Base-by-base conservation (phyloP, 2,888 invertebrate genomes). In the Drosophila neotestacea region DNA sequence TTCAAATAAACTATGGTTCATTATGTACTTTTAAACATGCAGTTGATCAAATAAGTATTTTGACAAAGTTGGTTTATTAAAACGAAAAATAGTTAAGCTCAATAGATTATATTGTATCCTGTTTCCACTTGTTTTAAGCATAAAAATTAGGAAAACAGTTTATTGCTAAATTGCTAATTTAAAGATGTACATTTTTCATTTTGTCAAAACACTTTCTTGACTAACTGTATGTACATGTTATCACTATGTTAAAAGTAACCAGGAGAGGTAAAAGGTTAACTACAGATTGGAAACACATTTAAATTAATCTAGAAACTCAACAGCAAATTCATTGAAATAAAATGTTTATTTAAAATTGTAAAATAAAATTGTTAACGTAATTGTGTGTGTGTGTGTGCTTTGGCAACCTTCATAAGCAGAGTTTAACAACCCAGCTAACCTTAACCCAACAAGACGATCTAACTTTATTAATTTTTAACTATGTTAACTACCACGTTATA, bases 261-360 rank as follows among this genome's bases (percentile, higher is more conserved):
- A 69, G 59, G 1, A 70, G n/a, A 47, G 56, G 16, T 22, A 47
- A 56, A 22, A 75, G 75, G 73, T 75, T 75, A 75, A 75, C 59
- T 52, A 60, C 73, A 60, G 56, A 63, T 78, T 77, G 55, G 32
- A 60, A 75, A 63, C 44, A 73, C 54, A 74, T 59, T 75, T 65
- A 48, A 77, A 79, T 70, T 61, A 70, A 65, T 72, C 58, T 67
- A 51, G 27, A 34, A 56, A 51, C 38, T 50, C 6, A 48, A 30
- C 42, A 22, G 58, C 58, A 52, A 60, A 56, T 41, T 74, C 56
- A 56, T 63, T 63, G 30, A 39, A 44, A 16, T 16, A 38, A 32
- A 4, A 22, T 16, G 6, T 7, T 30, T 7, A 7, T 32, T 9
- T 4, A 10, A 16, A 48, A 11, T 16, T 7, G 27, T 10, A 30